These are phyloP conservation scores for rat (Rattus norvegicus) DNA, from an alignment of 2,113 vertebrate genomes.

Conservation along the genomic window GRCr8 NC_086032.1:75658001-75658500, in stretches of 20 bases:
- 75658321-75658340: conserved; percentile 64
- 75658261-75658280: background rate
- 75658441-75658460: background rate
- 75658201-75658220: background rate
- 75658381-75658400: conserved; percentile 24
- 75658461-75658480: conserved; percentile 69
- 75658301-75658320: background rate
- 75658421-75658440: conserved; percentile 56
- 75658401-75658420: conserved; percentile 51
- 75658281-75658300: background rate
- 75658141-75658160: background rate
- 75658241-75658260: background rate
- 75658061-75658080: background rate
- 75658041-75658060: too few species aligned
- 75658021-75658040: too few species aligned
- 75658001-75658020: background rate
- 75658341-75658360: conserved; percentile 56
- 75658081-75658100: background rate
- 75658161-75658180: background rate
- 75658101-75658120: background rate
- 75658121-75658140: too few species aligned
- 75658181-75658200: background rate
- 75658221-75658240: background rate
- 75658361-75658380: conserved; percentile 57
- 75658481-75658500: conserved; percentile 58